phyloP scores from a whole-genome alignment of 2,113 vertebrate species.

The Ptilorrhoa leucosticta region DNA sequence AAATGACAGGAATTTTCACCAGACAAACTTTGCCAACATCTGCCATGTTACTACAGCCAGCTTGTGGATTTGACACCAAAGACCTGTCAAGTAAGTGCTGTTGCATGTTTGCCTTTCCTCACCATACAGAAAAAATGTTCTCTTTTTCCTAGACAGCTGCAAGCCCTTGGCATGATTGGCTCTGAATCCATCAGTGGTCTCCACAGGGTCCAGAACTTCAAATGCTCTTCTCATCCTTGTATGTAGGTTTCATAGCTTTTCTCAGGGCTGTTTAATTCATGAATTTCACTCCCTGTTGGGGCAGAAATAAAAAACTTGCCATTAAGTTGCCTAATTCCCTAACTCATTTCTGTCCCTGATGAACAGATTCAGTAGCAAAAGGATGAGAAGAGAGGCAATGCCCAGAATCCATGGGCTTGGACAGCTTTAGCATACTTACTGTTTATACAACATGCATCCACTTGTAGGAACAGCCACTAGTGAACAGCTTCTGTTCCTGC shows the following conservation, averaged over 20 bases:
- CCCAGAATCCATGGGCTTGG: neutral
- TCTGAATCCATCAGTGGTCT: neutral
- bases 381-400: neutral
- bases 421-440: neutral
- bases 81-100: neutral
- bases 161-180: neutral
- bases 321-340: neutral
- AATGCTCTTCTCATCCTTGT: neutral
- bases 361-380: neutral
- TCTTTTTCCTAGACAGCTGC: neutral
- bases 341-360: neutral
- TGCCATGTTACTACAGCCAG: neutral
- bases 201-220: neutral
- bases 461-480: neutral
- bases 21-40: neutral
- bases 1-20: neutral
- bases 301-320: neutral
- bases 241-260: neutral
- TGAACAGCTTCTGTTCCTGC: neutral
- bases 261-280: neutral
- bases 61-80: neutral
- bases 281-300: neutral
- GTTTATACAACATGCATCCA: neutral
- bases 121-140: neutral
- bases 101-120: neutral